A percentile compares a stretch with the other conserved stretches of the same genome.
Evolutionary conservation across 2,888 invertebrate species (phyloP).

Genomic region (Hymenopus coronatus): DNA sequence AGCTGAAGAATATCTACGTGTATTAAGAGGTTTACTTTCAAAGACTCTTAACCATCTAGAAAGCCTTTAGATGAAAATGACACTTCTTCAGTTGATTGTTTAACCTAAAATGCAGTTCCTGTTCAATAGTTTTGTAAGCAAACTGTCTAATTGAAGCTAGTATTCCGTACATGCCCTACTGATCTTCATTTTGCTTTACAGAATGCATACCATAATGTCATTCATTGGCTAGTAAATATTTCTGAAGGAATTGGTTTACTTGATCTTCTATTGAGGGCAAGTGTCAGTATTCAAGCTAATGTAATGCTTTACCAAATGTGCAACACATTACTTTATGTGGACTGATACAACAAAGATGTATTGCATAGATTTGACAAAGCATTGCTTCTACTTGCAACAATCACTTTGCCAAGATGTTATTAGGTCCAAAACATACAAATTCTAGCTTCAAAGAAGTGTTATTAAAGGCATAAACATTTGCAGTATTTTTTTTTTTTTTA

Average conservation of each 20-base stretch:
- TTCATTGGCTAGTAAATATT: not conserved
- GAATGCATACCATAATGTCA: not conserved
- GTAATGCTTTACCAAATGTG: not conserved
- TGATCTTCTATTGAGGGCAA: not conserved
- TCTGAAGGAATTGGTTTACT: not conserved
- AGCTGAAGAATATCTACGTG: constrained; percentile 85
- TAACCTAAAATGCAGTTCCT: not conserved
- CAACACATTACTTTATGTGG: not conserved
- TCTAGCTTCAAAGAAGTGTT: not conserved
- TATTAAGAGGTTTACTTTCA: constrained; percentile 54
- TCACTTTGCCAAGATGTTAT: not conserved
- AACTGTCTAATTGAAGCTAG: not conserved
- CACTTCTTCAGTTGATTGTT: not conserved
- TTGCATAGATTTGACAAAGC: not conserved
- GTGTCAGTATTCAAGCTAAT: not conserved
- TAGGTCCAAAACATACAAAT: not conserved
- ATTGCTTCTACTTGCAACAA: not conserved
- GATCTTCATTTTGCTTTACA: not conserved
- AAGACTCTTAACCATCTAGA: not conserved
- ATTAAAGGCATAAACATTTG: not conserved
- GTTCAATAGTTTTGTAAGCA: not conserved
- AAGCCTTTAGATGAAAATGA: not conserved
- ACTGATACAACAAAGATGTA: not conserved
- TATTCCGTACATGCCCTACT: not conserved
- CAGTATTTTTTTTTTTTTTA: not conserved